Evolutionary conservation across 2,797 vertebrate genomes (phyloP).

Genomic region (Leptatherina wallacei): DNA sequence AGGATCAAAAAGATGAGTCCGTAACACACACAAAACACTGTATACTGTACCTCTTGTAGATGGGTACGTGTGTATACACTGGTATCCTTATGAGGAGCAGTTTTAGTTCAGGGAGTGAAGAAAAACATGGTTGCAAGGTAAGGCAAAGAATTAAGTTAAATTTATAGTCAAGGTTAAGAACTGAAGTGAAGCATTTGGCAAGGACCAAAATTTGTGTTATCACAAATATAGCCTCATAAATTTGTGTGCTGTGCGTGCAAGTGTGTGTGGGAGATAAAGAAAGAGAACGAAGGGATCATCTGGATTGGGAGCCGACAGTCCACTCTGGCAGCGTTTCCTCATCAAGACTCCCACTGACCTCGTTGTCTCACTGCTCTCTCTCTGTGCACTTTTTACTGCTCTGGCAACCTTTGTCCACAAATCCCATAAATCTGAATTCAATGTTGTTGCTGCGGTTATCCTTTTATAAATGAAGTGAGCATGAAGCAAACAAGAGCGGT

Average conservation of each 20-base stretch:
- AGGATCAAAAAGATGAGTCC: slow-evolving; percentile 3
- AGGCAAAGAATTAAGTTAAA: background rate
- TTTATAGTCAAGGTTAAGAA: background rate
- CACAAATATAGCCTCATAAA: too few relatives aligned
- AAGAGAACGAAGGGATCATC: background rate
- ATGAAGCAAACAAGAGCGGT: background rate
- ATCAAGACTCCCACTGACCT: slow-evolving; percentile 12
- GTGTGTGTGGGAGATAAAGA: background rate
- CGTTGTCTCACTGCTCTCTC: background rate
- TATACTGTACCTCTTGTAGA: background rate
- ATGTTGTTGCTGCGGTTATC: background rate
- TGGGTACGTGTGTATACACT: background rate
- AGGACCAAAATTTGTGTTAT: background rate
- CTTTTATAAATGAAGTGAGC: background rate
- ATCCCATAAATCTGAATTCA: background rate
- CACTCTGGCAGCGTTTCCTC: slow-evolving; percentile 4
- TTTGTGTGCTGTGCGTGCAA: background rate
- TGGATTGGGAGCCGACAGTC: slow-evolving; percentile 3
- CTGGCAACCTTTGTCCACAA: background rate
- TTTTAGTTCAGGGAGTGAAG: background rate
- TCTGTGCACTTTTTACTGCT: background rate
- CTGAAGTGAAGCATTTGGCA: background rate
- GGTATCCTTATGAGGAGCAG: background rate
- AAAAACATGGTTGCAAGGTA: background rate
- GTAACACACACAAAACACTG: background rate